Evolutionary conservation across 2,797 vertebrate species (phyloP).

Genomic region (Loris lydekkerianus): DNA sequence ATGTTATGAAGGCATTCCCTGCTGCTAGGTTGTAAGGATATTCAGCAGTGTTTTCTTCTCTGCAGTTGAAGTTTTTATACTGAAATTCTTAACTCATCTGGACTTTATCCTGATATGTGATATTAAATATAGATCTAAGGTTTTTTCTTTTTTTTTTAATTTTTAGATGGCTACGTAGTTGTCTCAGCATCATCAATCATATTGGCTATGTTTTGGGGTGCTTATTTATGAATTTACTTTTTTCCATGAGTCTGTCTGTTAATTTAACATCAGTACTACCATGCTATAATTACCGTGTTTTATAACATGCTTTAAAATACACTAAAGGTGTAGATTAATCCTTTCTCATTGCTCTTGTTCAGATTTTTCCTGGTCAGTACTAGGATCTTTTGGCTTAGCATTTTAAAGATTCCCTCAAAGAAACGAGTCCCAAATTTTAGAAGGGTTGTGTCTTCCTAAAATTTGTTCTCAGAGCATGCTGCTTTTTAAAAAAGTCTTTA

Average conservation of each 20-base stretch:
- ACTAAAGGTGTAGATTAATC: background rate
- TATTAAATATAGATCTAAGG: background rate
- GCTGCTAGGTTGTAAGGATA: background rate
- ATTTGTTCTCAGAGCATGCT: background rate
- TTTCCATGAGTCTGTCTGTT: background rate
- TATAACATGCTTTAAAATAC: background rate
- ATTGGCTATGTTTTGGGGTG: background rate
- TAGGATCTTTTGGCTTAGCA: background rate
- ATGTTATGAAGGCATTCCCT: background rate
- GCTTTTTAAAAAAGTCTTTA: background rate
- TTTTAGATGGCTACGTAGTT: background rate
- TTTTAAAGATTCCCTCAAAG: conserved; percentile 3
- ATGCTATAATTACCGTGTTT: background rate
- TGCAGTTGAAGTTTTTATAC: conserved; percentile 19
- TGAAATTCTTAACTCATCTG: conserved; percentile 35
- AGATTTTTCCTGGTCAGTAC: background rate
- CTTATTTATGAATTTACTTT: conserved; percentile 1
- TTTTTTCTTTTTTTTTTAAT: background rate
- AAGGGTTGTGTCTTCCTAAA: background rate
- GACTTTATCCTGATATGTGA: background rate
- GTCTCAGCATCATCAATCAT: background rate
- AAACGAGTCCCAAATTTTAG: background rate
- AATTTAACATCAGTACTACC: background rate
- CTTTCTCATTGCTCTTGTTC: background rate
- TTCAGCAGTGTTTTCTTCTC: background rate